A percentile compares a stretch with the other conserved stretches of the same genome.
Evolutionary conservation across 2,797 vertebrate species (phyloP).

Genomic region (Myoxocephalus aenaeus): DNA sequence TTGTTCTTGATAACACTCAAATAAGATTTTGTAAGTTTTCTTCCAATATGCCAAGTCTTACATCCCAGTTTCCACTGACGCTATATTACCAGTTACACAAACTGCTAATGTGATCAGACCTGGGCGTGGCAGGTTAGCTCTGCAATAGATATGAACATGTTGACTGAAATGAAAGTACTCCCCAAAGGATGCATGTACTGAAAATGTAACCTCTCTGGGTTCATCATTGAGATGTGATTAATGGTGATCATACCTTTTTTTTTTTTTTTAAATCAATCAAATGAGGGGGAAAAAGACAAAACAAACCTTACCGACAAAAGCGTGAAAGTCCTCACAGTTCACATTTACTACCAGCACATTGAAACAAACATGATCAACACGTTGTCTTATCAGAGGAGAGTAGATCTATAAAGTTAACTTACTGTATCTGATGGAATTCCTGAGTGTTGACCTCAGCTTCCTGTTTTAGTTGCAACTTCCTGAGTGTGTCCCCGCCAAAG

Average conservation of each 20-base stretch:
- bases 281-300: background rate
- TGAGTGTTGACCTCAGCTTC: constrained; percentile 78
- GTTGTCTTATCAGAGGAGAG: constrained; percentile 26
- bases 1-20: background rate
- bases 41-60: background rate
- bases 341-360: background rate
- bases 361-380: constrained; percentile 7
- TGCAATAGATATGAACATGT: constrained; percentile 2
- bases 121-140: constrained; percentile 18
- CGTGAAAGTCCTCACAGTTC: background rate
- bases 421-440: constrained; percentile 78
- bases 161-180: background rate
- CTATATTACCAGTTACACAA: background rate
- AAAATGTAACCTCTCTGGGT: background rate
- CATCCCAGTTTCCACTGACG: background rate
- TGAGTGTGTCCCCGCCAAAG: constrained; percentile 63
- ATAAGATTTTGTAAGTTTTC: background rate
- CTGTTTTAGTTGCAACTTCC: constrained; percentile 82
- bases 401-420: constrained; percentile 50
- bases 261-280: background rate
- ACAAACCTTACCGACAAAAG: background rate
- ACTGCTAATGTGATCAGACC: constrained; percentile 2
- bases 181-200: background rate
- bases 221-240: constrained; percentile 7
- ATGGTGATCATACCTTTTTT: background rate